These are phyloP conservation scores for Branchellion lobata DNA, from an alignment of 2,888 invertebrate species.

Conservation along the genomic window DNA sequence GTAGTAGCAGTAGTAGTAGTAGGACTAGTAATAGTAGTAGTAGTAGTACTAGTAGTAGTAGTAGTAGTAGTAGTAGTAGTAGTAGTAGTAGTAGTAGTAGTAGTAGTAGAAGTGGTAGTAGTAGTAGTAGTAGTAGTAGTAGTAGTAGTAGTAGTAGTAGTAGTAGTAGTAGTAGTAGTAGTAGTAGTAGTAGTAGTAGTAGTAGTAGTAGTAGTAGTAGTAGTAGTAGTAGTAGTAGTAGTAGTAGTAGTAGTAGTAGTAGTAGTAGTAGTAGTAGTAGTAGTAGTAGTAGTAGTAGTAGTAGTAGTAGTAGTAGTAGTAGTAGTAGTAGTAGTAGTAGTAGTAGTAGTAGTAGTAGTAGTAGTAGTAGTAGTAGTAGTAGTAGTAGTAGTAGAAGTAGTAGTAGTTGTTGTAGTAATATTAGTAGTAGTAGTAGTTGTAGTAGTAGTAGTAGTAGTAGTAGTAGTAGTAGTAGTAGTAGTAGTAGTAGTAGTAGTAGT, in stretches of 20 bases:
- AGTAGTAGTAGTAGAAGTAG: slow-evolving; percentile 12
- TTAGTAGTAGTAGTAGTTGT: background rate
- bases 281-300: slow-evolving; percentile 16
- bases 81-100: background rate
- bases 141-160: background rate
- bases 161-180: slow-evolving; percentile 16
- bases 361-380: slow-evolving; percentile 21
- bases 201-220: background rate
- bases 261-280: slow-evolving; percentile 15
- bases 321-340: background rate
- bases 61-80: slow-evolving; percentile 7
- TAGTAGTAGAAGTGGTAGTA: background rate
- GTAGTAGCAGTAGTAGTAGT: slow-evolving; percentile 8
- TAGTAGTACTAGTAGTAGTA: slow-evolving; percentile 9
- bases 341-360: slow-evolving; percentile 15
- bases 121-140: slow-evolving; percentile 1
- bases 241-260: background rate
- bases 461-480: slow-evolving; percentile 3
- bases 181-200: slow-evolving; percentile 9
- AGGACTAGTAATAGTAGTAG: background rate
- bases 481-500: slow-evolving; percentile 11
- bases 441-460: slow-evolving; percentile 11
- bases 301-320: background rate
- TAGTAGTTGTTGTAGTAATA: slow-evolving; percentile 9
- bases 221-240: slow-evolving; percentile 13